A percentile compares a stretch with the other conserved stretches of the same genome.
Evolutionary conservation across 92 coral and sea anemone species (phyloP).

Genomic region (Phenganax stokvisi): DNA sequence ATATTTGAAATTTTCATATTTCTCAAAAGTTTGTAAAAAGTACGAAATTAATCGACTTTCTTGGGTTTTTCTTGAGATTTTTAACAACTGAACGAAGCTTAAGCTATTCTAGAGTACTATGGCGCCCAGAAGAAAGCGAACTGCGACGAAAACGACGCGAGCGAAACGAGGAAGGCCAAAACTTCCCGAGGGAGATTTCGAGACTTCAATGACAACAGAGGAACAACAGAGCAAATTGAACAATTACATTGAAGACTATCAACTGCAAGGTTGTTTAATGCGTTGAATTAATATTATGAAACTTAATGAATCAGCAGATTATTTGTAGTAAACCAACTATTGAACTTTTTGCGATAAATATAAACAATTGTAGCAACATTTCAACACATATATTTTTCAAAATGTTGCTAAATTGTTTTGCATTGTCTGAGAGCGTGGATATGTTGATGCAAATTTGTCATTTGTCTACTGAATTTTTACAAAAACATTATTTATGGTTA

Average conservation of each 20-base stretch:
- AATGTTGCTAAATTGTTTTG: too few species aligned
- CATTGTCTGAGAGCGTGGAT: too few species aligned
- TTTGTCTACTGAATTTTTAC: background rate
- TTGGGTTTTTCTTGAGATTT: background rate
- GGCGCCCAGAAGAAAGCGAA: slow-evolving; percentile 64
- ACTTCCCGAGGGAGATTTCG: slow-evolving; percentile 84
- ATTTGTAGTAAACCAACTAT: background rate
- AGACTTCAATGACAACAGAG: slow-evolving; percentile 77
- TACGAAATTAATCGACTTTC: background rate
- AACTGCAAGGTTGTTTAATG: slow-evolving; percentile 60
- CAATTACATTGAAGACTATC: slow-evolving; percentile 71
- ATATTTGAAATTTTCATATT: background rate
- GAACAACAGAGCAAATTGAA: slow-evolving; percentile 76
- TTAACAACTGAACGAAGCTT: background rate
- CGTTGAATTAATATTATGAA: background rate
- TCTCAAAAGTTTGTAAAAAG: background rate
- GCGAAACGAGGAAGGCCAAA: slow-evolving; percentile 61
- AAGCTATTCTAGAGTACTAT: background rate
- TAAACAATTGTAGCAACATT: too few species aligned
- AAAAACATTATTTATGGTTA: background rate
- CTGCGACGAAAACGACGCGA: slow-evolving; percentile 42
- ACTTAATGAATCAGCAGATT: background rate
- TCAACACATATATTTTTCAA: too few species aligned
- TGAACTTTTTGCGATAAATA: background rate
- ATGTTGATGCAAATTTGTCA: too few species aligned